These are phyloP conservation scores for Oeneis ivallda DNA, from an alignment of 2,888 invertebrate genomes.

Conservation along the genomic window DNA sequence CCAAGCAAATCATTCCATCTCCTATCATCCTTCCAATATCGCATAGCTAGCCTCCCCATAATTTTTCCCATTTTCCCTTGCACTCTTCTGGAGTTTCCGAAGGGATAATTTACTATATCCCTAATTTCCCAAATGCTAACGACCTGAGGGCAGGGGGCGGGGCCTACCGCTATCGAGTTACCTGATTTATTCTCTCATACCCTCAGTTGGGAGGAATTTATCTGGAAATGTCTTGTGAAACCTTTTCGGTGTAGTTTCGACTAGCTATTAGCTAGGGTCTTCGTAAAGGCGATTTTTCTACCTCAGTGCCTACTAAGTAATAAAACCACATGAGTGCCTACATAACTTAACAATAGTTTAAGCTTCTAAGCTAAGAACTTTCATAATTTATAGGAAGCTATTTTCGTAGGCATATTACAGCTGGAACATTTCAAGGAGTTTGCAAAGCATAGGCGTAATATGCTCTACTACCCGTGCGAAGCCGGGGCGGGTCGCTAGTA, in stretches of 20 bases:
- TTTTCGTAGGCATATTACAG: too few species aligned
- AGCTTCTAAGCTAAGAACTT: too few species aligned
- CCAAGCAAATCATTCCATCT: neutral
- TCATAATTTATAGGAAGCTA: neutral
- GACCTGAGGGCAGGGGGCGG: slow-evolving; percentile 12
- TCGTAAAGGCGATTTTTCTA: neutral
- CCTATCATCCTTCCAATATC: neutral
- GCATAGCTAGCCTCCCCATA: neutral
- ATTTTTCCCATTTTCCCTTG: neutral
- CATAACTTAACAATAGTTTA: too few species aligned
- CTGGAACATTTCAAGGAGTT: too few species aligned
- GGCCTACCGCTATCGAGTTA: neutral
- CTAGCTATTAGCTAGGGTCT: neutral
- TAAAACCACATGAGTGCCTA: too few species aligned
- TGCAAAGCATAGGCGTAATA: too few species aligned
- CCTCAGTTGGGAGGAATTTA: slow-evolving; percentile 17
- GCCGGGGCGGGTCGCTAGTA: too few species aligned
- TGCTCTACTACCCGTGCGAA: too few species aligned
- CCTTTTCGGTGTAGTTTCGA: neutral
- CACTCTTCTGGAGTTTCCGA: neutral
- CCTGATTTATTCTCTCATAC: slow-evolving; percentile 30
- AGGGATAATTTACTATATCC: slow-evolving; percentile 15
- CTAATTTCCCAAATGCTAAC: slow-evolving; percentile 12
- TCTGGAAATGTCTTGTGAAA: slow-evolving; percentile 16
- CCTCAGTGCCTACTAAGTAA: too few species aligned